Evolutionary conservation across 2,888 invertebrate species (phyloP).

Genomic region (Desoria tigrina): DNA sequence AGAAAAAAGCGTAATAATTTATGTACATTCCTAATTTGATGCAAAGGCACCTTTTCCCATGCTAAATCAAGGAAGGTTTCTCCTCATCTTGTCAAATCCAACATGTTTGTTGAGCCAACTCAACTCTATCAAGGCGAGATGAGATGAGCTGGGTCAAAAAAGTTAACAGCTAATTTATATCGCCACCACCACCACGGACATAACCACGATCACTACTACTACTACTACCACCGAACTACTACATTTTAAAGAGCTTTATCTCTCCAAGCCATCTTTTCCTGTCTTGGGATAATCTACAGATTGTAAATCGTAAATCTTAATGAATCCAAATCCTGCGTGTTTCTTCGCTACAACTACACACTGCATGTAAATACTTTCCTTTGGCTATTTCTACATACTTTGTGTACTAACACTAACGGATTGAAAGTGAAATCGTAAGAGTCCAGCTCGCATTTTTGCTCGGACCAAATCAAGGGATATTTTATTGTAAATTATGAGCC

Average conservation of each 20-base stretch:
- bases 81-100: conserved; percentile 9
- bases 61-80: conserved; percentile 2
- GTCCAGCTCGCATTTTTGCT: not conserved
- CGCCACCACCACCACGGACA: conserved; percentile 19
- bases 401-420: no score
- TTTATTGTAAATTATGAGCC: not conserved
- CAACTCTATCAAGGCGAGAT: conserved; percentile 15
- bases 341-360: no score
- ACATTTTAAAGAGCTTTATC: not conserved
- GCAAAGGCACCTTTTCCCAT: conserved; percentile 10
- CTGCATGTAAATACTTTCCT: no score
- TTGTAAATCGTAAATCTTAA: no score
- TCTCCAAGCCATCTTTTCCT: not conserved
- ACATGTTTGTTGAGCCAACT: conserved; percentile 12
- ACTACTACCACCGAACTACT: not conserved
- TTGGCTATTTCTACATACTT: no score
- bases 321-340: no score
- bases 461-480: no score
- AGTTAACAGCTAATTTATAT: conserved; percentile 33
- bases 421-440: no score
- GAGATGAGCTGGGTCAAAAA: conserved; percentile 22
- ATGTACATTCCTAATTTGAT: conserved; percentile 16
- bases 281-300: no score
- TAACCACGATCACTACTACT: conserved; percentile 1
- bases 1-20: not conserved